Conservation (phyloP, 1,140 invertebrate species). For the Capitella teleta region DNA sequence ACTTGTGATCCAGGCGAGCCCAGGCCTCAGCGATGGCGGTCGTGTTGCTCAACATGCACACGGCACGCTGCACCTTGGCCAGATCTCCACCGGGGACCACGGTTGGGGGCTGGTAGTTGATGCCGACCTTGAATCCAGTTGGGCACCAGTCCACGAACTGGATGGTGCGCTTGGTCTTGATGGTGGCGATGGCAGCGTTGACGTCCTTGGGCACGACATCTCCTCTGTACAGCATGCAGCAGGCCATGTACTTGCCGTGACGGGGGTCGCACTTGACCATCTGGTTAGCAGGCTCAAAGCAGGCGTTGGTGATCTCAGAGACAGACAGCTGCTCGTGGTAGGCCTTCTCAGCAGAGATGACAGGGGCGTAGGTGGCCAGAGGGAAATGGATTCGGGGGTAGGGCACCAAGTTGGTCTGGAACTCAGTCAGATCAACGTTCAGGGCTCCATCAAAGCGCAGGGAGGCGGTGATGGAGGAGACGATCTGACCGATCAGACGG, state of each 20-base stretch:
- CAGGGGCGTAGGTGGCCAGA: slow-evolving; percentile 33
- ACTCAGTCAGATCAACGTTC: slow-evolving; percentile 71
- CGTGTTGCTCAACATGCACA: slow-evolving; percentile 68
- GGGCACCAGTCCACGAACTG: slow-evolving; percentile 12
- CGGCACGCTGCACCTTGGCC: slow-evolving; percentile 43
- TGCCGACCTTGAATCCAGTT: slow-evolving; percentile 3
- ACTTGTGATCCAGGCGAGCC: slow-evolving; percentile 44
- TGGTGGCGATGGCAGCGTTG: slow-evolving; percentile 63
- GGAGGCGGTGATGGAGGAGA: slow-evolving; percentile 51
- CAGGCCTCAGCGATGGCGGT: slow-evolving; percentile 55
- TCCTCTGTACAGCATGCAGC: slow-evolving; percentile 42
- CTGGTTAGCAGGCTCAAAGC: slow-evolving; percentile 78
- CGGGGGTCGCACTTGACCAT: slow-evolving; percentile 87
- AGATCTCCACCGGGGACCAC: slow-evolving; percentile 46
- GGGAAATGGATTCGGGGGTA: slow-evolving; percentile 41
- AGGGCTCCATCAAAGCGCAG: slow-evolving; percentile 72
- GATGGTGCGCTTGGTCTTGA: slow-evolving; percentile 16
- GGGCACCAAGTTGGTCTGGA: slow-evolving; percentile 49
- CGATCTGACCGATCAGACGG: slow-evolving; percentile 60
- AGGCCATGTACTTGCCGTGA: slow-evolving; percentile 80
- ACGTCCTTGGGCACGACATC: slow-evolving; percentile 63
- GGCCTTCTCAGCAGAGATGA: slow-evolving; percentile 38
- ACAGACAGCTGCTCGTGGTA: slow-evolving; percentile 45
- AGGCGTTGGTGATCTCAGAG: slow-evolving; percentile 76
- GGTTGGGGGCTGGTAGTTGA: slow-evolving; percentile 6